Base-by-base conservation (phyloP, 2,888 invertebrate genomes). In the Brachyptera risi region DNA sequence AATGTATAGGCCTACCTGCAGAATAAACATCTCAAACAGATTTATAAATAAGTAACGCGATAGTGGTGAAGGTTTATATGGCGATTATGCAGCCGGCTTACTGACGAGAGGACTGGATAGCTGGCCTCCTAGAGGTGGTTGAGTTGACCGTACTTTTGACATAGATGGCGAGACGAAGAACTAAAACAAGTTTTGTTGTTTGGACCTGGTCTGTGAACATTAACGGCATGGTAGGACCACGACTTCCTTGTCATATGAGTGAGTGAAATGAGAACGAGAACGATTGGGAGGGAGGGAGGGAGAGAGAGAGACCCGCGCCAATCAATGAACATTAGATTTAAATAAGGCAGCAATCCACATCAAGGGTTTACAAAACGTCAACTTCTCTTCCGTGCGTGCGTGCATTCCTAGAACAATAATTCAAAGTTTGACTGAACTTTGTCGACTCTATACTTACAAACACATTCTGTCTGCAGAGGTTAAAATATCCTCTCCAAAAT, bases 181-280 rank as follows among this genome's bases (percentile, higher is more conserved):
- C 54, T 54, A 54, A 54, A 54, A 37, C 54, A 54, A 54, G 54
- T 54, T 54, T 54, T 35, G 24, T 50, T 24, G 26, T 26, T 54
- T 37, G 35, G 54, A 54, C 54, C 38, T 5, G 54, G 21, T 54
- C 51, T 51, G 27, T 35, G n/a, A n/a, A n/a, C n/a, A n/a, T n/a
- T n/a, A n/a, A n/a, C n/a, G n/a, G n/a, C n/a, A n/a, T n/a, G n/a
- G n/a, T n/a, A n/a, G n/a, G n/a, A n/a, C n/a, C 19, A 21, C 37
- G 24, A 54, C 54, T 54, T 54, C 54, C 54, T 54, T 54, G 54
- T 54, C 54, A 54, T 13, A 37, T 35, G 54, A 54, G 31, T 7
- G 31, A 31, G 31, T 9, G 31, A 31, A 5, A 31, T 31, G 31
- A 11, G 5, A 31, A 11, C 11, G 31, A 31, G 31, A 31, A 31